These are phyloP conservation scores for Oligia fasciuncula DNA, from an alignment of 2,888 invertebrate genomes.

Conservation along the genomic window DNA sequence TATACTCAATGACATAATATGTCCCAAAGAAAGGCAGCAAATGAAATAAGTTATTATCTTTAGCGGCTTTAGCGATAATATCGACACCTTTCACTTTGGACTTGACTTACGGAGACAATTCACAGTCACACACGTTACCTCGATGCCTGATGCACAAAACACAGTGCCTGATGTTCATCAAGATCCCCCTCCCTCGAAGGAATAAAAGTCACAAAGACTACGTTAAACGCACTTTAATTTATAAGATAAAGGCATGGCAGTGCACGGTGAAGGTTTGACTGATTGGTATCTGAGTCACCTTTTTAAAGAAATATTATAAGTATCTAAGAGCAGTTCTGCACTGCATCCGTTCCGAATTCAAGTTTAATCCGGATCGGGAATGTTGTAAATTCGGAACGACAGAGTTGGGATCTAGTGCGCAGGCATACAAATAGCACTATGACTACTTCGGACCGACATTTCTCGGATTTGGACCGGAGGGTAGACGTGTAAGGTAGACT, in stretches of 20 bases:
- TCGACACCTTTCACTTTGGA: conserved; percentile 40
- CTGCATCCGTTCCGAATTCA: too few relatives aligned
- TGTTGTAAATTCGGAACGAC: too few relatives aligned
- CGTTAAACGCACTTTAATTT: conserved; percentile 9
- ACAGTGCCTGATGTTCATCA: conserved; percentile 44
- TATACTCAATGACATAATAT: not conserved
- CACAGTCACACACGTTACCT: conserved; percentile 29
- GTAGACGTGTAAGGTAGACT: too few relatives aligned
- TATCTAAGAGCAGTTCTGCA: too few relatives aligned
- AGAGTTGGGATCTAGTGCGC: too few relatives aligned
- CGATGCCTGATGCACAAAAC: conserved; percentile 36
- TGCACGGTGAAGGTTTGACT: not conserved
- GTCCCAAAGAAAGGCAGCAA: not conserved
- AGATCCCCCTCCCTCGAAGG: conserved; percentile 35
- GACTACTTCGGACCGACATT: too few relatives aligned
- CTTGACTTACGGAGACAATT: conserved; percentile 27
- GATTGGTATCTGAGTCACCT: conserved; percentile 16
- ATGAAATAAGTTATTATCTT: conserved; percentile 13
- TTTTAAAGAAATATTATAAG: not conserved
- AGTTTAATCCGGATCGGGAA: too few relatives aligned
- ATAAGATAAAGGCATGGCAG: not conserved
- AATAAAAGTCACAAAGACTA: conserved; percentile 37
- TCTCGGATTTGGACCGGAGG: too few relatives aligned
- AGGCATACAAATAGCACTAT: too few relatives aligned
- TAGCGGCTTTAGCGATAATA: conserved; percentile 1